phyloP scores from a whole-genome alignment of 2,113 vertebrate species.

The Procavia capensis region DNA sequence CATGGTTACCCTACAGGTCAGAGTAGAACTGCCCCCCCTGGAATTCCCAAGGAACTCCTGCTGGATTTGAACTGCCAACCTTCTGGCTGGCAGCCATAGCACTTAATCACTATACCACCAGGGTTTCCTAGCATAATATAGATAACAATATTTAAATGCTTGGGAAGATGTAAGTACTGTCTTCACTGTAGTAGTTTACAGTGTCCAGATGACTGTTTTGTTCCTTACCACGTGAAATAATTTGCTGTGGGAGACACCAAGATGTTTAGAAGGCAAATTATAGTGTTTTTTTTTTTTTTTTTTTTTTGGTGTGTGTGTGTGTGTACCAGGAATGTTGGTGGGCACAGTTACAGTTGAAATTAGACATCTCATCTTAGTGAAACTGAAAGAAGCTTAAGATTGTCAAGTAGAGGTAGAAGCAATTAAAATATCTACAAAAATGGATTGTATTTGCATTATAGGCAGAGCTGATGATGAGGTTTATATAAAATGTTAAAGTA shows the following conservation, averaged over 20 bases:
- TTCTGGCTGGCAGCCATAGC: too few relatives aligned
- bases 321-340: not conserved
- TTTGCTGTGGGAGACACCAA: not conserved
- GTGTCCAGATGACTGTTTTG: not conserved
- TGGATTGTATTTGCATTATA: not conserved
- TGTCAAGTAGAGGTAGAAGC: not conserved
- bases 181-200: not conserved
- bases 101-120: too few relatives aligned
- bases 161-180: not conserved
- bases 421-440: not conserved
- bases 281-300: too few relatives aligned
- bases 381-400: not conserved
- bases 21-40: too few relatives aligned
- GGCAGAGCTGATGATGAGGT: not conserved
- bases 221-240: not conserved
- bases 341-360: not conserved
- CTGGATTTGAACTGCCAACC: too few relatives aligned
- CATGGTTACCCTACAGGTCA: too few relatives aligned
- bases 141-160: slow-evolving; percentile 4
- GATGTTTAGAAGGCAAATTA: not conserved
- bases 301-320: too few relatives aligned
- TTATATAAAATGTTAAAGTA: not conserved
- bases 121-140: too few relatives aligned
- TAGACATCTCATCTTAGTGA: not conserved
- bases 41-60: too few relatives aligned